A percentile compares a stretch with the other conserved stretches of the same genome.
phyloP scores from a whole-genome alignment of 2,888 invertebrate genomes.

The Mellilla xanthometata region DNA sequence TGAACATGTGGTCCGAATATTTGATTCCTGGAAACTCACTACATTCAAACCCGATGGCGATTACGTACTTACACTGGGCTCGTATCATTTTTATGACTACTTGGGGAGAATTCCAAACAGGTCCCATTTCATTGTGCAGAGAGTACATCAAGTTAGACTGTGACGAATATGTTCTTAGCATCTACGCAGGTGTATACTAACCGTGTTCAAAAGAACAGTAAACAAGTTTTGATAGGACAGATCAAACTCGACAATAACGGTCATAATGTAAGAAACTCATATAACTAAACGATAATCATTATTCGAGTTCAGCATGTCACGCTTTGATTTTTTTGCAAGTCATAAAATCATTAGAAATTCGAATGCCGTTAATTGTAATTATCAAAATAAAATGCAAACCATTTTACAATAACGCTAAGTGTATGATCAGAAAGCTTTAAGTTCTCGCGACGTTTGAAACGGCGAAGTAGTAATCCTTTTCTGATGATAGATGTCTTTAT shows the following conservation, averaged over 20 bases:
- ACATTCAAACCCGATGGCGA: conserved; percentile 30
- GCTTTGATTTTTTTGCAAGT: neutral
- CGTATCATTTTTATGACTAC: conserved; percentile 33
- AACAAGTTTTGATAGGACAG: too few species aligned
- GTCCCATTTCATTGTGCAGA: conserved; percentile 15
- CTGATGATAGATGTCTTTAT: conserved; percentile 59
- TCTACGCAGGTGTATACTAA: neutral
- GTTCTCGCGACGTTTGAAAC: too few species aligned
- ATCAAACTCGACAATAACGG: too few species aligned
- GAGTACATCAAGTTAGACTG: conserved; percentile 8
- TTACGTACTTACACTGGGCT: conserved; percentile 27
- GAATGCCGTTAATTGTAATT: conserved; percentile 54
- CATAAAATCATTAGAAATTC: conserved; percentile 21
- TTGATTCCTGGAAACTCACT: conserved; percentile 31
- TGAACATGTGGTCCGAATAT: conserved; percentile 27
- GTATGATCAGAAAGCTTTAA: conserved; percentile 44
- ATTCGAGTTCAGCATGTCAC: too few species aligned
- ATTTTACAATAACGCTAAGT: conserved; percentile 32
- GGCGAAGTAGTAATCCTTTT: conserved; percentile 47
- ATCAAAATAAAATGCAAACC: conserved; percentile 37
- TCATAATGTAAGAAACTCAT: too few species aligned
- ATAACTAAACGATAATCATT: too few species aligned
- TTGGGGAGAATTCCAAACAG: conserved; percentile 27
- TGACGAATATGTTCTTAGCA: neutral
- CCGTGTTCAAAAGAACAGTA: too few species aligned